These are phyloP conservation scores for Trididemnum clinides DNA, from an alignment of 23 tunicate species.

Conservation along the genomic window DNA sequence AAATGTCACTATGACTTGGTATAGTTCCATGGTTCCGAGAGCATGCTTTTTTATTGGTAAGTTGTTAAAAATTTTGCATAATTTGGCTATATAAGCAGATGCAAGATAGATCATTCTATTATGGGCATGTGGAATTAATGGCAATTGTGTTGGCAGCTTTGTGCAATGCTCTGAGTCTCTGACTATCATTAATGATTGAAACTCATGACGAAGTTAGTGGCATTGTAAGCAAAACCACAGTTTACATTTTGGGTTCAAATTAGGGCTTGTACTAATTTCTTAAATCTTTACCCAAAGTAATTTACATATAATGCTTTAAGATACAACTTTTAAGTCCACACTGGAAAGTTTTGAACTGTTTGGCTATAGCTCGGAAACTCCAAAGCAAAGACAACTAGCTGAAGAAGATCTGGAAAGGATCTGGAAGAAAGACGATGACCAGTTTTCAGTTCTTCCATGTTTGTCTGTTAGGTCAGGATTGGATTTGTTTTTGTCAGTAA, in stretches of 20 bases:
- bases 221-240: no score
- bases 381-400: slow-evolving; percentile 5
- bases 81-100: no score
- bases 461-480: slow-evolving; percentile 61
- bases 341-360: slow-evolving; percentile 35
- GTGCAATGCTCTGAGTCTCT: no score
- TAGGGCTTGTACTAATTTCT: neutral
- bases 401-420: slow-evolving; percentile 44
- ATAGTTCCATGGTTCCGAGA: slow-evolving; percentile 22
- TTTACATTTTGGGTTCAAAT: no score
- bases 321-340: slow-evolving; percentile 13
- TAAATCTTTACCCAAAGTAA: neutral
- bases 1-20: slow-evolving; percentile 32
- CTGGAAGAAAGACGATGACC: slow-evolving; percentile 9
- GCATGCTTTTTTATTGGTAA: slow-evolving; percentile 58
- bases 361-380: slow-evolving; percentile 30
- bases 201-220: no score
- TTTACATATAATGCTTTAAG: slow-evolving; percentile 14
- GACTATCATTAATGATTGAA: no score
- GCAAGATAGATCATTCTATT: no score
- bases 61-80: no score
- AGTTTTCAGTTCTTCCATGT: slow-evolving; percentile 50
- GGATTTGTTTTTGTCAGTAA: slow-evolving; percentile 60
- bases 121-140: no score
- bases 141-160: no score